These are phyloP conservation scores for Thunnus maccoyii DNA, from an alignment of 2,113 vertebrate genomes.

Conservation along the genomic window DNA sequence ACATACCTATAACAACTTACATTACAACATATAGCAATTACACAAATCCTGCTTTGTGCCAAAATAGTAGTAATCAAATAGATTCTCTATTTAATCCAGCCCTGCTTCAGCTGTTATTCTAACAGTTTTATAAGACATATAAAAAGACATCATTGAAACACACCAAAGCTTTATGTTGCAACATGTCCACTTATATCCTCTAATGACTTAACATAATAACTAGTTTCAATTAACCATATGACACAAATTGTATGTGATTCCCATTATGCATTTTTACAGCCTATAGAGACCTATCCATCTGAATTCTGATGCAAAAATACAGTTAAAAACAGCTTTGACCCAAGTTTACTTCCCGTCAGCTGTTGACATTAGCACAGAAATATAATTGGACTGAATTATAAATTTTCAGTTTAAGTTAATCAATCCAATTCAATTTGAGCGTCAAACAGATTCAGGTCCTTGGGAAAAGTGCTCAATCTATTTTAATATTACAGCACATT, in stretches of 20 bases:
- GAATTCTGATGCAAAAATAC: not conserved
- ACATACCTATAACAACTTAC: too few species aligned
- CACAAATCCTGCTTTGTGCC: too few species aligned
- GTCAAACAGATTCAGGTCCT: constrained; percentile 8
- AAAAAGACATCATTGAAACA: not conserved
- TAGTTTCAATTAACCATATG: too few species aligned
- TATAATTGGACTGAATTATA: not conserved
- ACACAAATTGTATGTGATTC: not conserved
- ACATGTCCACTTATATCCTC: too few species aligned
- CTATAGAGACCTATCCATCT: not conserved
- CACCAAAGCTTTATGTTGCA: not conserved
- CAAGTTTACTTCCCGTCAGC: not conserved
- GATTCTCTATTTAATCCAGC: not conserved
- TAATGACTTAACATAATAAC: too few species aligned
- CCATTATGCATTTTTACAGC: not conserved
- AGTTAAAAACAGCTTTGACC: not conserved
- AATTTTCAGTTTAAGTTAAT: constrained; percentile 22
- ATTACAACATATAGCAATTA: too few species aligned
- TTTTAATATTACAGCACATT: constrained; percentile 45
- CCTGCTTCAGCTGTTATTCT: not conserved
- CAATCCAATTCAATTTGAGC: constrained; percentile 3
- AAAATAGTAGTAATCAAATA: too few species aligned
- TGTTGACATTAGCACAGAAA: not conserved
- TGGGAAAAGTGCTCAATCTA: constrained; percentile 26
- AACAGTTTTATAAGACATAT: not conserved